A percentile compares a stretch with the other conserved stretches of the same genome.
Conservation (phyloP, 30 jellyfish, hydroid and myxozoan genomes). For the Chrysaora quinquecirrha region DNA sequence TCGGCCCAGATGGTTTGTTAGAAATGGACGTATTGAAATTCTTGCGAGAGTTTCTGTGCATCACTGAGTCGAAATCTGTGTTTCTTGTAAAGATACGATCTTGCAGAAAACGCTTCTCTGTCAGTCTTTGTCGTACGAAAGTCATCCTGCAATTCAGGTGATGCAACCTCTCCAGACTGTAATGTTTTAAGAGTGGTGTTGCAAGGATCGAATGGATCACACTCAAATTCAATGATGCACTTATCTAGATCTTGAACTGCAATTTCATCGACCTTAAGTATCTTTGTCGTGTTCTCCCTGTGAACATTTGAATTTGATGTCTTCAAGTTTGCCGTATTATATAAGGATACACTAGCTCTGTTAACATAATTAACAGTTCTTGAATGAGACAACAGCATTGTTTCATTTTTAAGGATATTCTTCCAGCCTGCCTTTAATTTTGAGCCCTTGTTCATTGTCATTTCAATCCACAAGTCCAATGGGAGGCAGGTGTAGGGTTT, state of each 20-base stretch:
- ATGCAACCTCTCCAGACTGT: constrained; percentile 43
- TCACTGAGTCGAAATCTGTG: constrained; percentile 16
- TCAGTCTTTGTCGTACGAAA: constrained; percentile 38
- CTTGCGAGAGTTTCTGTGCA: constrained; percentile 24
- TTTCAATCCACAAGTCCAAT: constrained; percentile 28
- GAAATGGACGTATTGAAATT: constrained; percentile 35
- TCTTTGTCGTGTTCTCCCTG: constrained; percentile 24
- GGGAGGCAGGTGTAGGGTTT: constrained; percentile 34
- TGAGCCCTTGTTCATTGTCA: constrained; percentile 32
- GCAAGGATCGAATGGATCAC: constrained; percentile 33
- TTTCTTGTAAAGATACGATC: constrained; percentile 33
- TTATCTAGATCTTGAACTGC: constrained; percentile 48
- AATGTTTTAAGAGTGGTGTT: constrained; percentile 31
- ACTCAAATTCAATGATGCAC: constrained; percentile 40
- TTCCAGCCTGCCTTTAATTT: constrained; percentile 23
- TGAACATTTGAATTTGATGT: constrained; percentile 32
- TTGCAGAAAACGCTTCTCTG: constrained; percentile 41
- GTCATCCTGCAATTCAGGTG: constrained; percentile 44
- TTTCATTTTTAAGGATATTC: constrained; percentile 12
- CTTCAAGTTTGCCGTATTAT: constrained; percentile 16
- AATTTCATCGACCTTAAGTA: constrained; percentile 35
- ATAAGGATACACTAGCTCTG: constrained; percentile 25
- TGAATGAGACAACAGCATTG: constrained; percentile 35
- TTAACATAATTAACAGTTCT: constrained; percentile 12
- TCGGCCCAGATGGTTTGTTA: constrained; percentile 33